phyloP scores from a whole-genome alignment of 1,140 invertebrate species.

The Hestina assimilis region DNA sequence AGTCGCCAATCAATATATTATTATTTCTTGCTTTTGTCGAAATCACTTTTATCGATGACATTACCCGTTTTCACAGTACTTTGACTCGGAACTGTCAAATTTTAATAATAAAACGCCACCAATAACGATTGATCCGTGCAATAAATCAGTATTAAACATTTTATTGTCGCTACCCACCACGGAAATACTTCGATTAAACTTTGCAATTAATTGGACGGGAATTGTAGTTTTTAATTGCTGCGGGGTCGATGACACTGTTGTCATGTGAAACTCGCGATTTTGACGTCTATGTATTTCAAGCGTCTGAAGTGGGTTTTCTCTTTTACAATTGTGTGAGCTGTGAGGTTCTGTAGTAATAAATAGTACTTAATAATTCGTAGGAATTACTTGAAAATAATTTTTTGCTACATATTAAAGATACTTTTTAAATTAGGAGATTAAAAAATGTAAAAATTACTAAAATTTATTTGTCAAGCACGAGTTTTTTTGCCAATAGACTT shows the following conservation, averaged over 20 bases:
- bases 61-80: constrained; percentile 5
- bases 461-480: no score
- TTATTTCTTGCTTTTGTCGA: no score
- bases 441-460: no score
- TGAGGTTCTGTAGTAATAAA: no score
- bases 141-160: constrained; percentile 20
- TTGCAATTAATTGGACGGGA: constrained; percentile 17
- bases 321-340: no score
- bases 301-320: neutral
- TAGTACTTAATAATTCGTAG: no score
- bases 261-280: constrained; percentile 17
- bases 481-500: no score
- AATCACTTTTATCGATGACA: neutral
- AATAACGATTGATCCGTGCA: constrained; percentile 7
- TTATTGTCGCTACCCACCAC: constrained; percentile 10
- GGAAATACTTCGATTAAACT: constrained; percentile 16
- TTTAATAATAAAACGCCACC: neutral
- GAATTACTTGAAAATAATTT: no score
- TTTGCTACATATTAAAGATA: no score
- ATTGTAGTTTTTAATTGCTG: constrained; percentile 18
- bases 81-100: constrained; percentile 11
- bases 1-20: no score
- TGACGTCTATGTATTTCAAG: constrained; percentile 9
- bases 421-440: no score
- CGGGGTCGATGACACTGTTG: constrained; percentile 10